Conservation (phyloP, 2,113 vertebrate genomes). For the Bubo bubo region DNA sequence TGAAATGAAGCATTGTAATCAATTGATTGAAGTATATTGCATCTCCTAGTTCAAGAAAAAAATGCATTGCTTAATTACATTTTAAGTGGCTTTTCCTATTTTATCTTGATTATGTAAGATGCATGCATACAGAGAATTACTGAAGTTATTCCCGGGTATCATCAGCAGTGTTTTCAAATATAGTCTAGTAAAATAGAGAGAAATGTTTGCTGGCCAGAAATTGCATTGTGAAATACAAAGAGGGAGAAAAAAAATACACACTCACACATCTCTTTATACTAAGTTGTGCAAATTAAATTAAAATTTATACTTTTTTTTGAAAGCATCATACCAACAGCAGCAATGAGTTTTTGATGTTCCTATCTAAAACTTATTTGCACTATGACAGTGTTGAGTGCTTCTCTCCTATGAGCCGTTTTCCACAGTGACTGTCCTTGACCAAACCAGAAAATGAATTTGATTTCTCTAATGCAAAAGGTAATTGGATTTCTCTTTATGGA, state of each 20-base stretch:
- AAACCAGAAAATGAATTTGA: slow-evolving; percentile 76
- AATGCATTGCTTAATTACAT: neutral
- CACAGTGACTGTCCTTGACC: slow-evolving; percentile 70
- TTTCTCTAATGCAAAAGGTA: slow-evolving; percentile 78
- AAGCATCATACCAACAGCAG: neutral
- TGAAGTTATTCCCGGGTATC: neutral
- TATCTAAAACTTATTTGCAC: neutral
- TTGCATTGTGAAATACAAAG: neutral
- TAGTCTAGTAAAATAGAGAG: neutral
- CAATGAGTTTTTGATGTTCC: neutral
- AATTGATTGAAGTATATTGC: neutral
- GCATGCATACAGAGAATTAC: neutral
- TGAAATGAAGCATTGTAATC: neutral
- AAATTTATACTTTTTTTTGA: neutral
- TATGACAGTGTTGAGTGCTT: neutral
- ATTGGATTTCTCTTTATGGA: slow-evolving; percentile 78
- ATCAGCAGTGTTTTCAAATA: neutral
- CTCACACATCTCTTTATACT: neutral
- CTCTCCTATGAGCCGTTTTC: neutral
- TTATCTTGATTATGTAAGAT: neutral
- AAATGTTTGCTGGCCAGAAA: neutral
- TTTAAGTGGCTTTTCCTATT: neutral
- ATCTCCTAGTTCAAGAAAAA: neutral
- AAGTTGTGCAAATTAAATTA: neutral
- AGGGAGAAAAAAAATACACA: neutral